These are phyloP conservation scores for Drosophila algonquin DNA, from an alignment of 2,888 invertebrate species.

Conservation along the genomic window DNA sequence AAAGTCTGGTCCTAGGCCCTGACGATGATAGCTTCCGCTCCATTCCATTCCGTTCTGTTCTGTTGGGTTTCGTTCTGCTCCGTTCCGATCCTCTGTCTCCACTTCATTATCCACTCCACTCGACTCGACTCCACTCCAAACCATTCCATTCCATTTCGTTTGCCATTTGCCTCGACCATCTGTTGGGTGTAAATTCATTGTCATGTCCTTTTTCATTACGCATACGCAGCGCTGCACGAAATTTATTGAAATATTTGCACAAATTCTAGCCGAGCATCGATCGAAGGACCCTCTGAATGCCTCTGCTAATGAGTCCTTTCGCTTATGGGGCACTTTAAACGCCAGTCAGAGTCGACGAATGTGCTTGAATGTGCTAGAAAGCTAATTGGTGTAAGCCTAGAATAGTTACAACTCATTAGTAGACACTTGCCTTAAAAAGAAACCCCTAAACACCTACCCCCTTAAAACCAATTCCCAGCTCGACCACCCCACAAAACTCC, in stretches of 20 bases:
- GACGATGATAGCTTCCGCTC: slow-evolving; percentile 45
- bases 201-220: slow-evolving; percentile 62
- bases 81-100: slow-evolving; percentile 30
- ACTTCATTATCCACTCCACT: neutral
- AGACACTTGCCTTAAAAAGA: neutral
- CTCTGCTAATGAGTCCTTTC: neutral
- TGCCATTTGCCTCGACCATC: slow-evolving; percentile 36
- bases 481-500: neutral
- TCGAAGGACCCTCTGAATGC: neutral
- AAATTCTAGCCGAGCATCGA: slow-evolving; percentile 5
- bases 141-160: neutral
- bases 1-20: slow-evolving; percentile 37
- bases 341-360: neutral
- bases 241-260: slow-evolving; percentile 31
- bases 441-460: neutral
- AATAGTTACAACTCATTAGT: neutral
- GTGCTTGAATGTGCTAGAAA: neutral
- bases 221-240: slow-evolving; percentile 48
- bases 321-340: neutral
- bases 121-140: neutral
- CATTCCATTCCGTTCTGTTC: slow-evolving; percentile 25
- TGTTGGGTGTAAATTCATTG: slow-evolving; percentile 66
- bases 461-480: slow-evolving; percentile 14
- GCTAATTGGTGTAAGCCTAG: neutral
- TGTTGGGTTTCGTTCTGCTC: slow-evolving; percentile 26